Evolutionary conservation across 2,888 invertebrate genomes (phyloP), one percentile per base, ranked within the genome.

Genomic region (Allygus modestus): DNA sequence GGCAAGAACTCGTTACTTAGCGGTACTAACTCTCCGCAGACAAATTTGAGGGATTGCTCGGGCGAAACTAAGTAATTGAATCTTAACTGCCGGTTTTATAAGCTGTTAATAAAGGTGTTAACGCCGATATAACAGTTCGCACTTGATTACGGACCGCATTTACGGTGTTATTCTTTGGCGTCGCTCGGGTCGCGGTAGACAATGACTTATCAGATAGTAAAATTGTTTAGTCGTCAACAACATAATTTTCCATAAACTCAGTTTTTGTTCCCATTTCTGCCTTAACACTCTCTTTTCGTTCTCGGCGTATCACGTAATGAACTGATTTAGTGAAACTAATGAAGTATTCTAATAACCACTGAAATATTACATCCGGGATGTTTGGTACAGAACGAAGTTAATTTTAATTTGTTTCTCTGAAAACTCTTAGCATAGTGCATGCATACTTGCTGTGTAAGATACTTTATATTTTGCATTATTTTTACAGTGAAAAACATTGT

Each of bases 41-140:
- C 77, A 46, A 77, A 46, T 77, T 77, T 77, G 77, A 77, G 43
- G 46, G 77, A 73, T 73, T 73, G 73, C 33, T 43, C 15, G 43
- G 23, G 20, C 73, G 73, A 77, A 77, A 77, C 77, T 77, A 77
- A 77, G 77, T 77, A 77, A 77, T 77, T 77, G 77, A 77, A 77
- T 46, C 77, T 77, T 77, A 77, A 77, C 77, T 26, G 71, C 41
- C 37, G n/a, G 46, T 46, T 77, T 46, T 77, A 71, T 71, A 71
- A 51, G 77, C 51, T 46, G 51, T 51, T 71, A 77, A 77, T 77
- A 77, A 46, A 77, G 46, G 77, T 77, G 77, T 51, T 77, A 26
- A 73, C 69, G 1, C 33, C 69, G 33, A 33, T 69, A 37, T 31
- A 69, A 46, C 46, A 43, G 77, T 77, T 46, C 26, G 26, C 77